Conservation (phyloP, 2,888 invertebrate genomes). For the Gastrophysa polygoni region DNA sequence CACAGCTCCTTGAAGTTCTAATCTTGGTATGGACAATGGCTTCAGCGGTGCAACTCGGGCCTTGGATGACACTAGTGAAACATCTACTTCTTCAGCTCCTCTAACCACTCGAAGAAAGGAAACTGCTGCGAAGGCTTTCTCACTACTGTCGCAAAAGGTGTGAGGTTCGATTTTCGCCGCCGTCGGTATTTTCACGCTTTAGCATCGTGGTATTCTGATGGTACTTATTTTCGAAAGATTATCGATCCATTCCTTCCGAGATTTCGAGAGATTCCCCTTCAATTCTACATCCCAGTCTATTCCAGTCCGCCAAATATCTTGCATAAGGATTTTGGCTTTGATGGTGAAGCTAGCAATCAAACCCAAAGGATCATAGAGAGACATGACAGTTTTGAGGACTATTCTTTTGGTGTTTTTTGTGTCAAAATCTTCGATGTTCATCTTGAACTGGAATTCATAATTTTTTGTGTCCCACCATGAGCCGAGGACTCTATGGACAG, state of each 20-base stretch:
- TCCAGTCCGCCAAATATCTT: neutral
- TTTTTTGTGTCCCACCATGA: neutral
- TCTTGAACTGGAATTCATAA: neutral
- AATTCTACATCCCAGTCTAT: neutral
- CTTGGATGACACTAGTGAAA: neutral
- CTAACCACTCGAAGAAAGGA: neutral
- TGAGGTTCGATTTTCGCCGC: neutral
- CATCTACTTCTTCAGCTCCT: neutral
- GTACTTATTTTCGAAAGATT: neutral
- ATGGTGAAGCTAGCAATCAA: slow-evolving; percentile 8
- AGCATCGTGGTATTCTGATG: neutral
- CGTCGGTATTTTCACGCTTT: neutral
- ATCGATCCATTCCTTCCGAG: neutral
- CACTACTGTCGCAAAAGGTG: neutral
- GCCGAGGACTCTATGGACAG: neutral
- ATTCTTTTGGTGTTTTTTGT: neutral
- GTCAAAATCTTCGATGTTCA: neutral
- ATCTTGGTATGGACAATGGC: neutral
- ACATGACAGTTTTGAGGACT: neutral
- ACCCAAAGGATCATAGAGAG: neutral
- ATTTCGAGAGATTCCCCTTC: neutral
- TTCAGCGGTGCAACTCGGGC: neutral
- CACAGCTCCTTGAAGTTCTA: too few species aligned
- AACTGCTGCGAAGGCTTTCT: neutral
- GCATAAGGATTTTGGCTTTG: neutral